A percentile compares a stretch with the other conserved stretches of the same genome.
Evolutionary conservation across 2,888 invertebrate genomes (phyloP).

Genomic region (Agriopis aurantiaria): DNA sequence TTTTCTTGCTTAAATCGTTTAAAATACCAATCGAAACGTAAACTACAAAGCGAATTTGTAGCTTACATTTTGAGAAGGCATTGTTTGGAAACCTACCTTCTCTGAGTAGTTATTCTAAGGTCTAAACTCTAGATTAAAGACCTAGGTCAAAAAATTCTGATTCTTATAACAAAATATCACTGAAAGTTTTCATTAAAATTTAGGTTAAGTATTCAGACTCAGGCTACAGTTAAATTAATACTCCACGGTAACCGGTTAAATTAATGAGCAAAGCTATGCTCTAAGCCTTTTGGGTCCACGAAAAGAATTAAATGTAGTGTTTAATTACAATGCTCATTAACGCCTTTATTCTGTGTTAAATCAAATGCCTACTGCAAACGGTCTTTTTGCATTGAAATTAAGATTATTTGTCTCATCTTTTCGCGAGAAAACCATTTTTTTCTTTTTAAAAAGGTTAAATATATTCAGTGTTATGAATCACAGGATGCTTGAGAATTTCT

Average conservation of each 20-base stretch:
- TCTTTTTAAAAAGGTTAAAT: conserved; percentile 37
- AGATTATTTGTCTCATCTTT: conserved; percentile 3
- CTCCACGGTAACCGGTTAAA: conserved; percentile 52
- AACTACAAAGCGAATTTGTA: too few species aligned
- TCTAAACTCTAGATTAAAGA: conserved; percentile 25
- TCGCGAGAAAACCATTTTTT: not conserved
- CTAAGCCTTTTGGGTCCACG: conserved; percentile 44
- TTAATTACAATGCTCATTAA: conserved; percentile 35
- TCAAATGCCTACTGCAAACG: conserved; percentile 7
- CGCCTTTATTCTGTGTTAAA: conserved; percentile 12
- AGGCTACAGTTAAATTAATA: conserved; percentile 51
- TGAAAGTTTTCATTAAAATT: conserved; percentile 48
- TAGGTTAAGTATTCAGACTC: conserved; percentile 55
- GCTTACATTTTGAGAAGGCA: too few species aligned
- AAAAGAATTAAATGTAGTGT: conserved; percentile 40
- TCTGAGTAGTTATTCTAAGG: too few species aligned
- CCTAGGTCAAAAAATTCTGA: not conserved
- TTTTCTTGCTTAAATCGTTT: too few species aligned
- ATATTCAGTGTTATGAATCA: conserved; percentile 59
- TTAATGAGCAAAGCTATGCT: conserved; percentile 52
- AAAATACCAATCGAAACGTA: too few species aligned
- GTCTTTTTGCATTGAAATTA: not conserved
- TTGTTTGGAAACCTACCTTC: too few species aligned
- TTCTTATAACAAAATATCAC: conserved; percentile 28
- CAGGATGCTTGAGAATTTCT: conserved; percentile 60